Conservation (phyloP, 2,888 invertebrate species). For the Beris morrisii region DNA sequence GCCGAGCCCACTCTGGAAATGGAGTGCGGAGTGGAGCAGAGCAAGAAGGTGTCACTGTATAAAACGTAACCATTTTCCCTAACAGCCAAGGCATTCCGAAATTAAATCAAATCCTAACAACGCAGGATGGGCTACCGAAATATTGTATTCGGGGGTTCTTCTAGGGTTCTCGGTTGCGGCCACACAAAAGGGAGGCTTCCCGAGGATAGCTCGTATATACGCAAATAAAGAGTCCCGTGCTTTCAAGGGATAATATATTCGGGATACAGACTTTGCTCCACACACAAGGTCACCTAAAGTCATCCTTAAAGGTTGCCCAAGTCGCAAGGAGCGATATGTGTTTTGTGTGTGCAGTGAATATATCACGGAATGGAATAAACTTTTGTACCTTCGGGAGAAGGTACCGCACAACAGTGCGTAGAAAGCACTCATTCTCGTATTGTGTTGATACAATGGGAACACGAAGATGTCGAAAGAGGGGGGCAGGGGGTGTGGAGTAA, state of each 20-base stretch:
- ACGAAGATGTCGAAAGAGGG: neutral
- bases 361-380: neutral
- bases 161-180: constrained; percentile 15
- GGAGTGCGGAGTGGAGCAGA: too few species aligned
- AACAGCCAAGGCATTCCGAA: constrained; percentile 8
- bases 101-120: constrained; percentile 28
- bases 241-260: constrained; percentile 14
- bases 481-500: neutral
- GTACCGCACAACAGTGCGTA: too few species aligned
- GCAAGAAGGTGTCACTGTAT: neutral
- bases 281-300: constrained; percentile 31
- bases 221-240: constrained; percentile 11
- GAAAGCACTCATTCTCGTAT: too few species aligned
- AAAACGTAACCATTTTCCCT: constrained; percentile 9
- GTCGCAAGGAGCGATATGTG: constrained; percentile 5
- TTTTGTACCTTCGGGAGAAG: neutral
- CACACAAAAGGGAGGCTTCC: constrained; percentile 2
- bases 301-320: constrained; percentile 22
- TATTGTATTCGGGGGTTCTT: constrained; percentile 20
- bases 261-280: neutral
- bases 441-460: neutral
- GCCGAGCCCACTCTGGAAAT: too few species aligned
- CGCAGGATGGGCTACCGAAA: constrained; percentile 17
- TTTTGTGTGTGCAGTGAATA: neutral
- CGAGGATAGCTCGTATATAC: neutral